Percentiles rank a stretch among this genome's conserved stretches.
phyloP scores from a whole-genome alignment of 2,113 vertebrate species.

The Peromyscus californicus region DNA sequence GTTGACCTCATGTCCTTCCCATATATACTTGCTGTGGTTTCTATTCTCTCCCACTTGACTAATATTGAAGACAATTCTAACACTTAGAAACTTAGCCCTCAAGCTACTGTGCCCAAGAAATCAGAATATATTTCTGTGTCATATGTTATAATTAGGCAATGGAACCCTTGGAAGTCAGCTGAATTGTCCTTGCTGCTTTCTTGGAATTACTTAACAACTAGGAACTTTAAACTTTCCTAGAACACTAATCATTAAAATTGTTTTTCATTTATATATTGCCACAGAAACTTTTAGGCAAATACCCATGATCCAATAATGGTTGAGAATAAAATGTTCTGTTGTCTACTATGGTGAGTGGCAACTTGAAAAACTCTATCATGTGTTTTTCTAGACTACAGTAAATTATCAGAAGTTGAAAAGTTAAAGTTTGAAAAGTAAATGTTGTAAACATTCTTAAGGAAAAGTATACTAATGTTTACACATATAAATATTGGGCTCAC shows the following conservation, averaged over 20 bases:
- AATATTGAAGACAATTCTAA: background rate
- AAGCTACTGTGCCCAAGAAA: background rate
- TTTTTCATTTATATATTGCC: constrained; percentile 57
- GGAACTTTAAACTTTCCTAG: constrained; percentile 37
- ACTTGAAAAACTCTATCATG: background rate
- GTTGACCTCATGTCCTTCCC: background rate
- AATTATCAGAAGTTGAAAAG: background rate
- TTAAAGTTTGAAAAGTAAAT: background rate
- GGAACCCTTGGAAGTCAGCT: background rate
- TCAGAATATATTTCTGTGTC: background rate
- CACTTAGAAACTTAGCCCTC: background rate
- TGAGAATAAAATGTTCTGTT: constrained; percentile 55
- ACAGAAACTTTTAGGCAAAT: constrained; percentile 45
- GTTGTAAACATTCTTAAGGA: background rate
- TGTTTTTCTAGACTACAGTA: constrained; percentile 5
- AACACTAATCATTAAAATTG: constrained; percentile 27
- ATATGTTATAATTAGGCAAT: background rate
- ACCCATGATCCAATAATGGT: constrained; percentile 15
- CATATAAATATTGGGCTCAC: background rate
- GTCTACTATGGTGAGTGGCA: background rate
- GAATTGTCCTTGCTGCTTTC: background rate
- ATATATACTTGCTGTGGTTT: background rate
- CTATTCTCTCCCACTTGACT: background rate
- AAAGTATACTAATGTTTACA: background rate
- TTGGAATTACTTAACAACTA: constrained; percentile 4